These are phyloP conservation scores for Callinectes sapidus DNA, from an alignment of 2,888 invertebrate species.

Conservation along the genomic window DNA sequence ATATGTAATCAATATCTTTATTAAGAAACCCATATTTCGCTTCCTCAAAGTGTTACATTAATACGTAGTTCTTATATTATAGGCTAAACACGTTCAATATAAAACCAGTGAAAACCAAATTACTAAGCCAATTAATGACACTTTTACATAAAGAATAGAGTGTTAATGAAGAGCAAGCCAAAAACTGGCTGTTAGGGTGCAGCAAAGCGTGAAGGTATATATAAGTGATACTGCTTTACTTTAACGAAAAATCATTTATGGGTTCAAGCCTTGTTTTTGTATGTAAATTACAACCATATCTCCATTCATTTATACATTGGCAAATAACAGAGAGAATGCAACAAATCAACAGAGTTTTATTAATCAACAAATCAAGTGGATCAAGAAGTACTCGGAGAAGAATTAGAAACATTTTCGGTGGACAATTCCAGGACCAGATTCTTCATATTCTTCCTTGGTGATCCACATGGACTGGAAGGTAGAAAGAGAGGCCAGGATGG, in stretches of 20 bases:
- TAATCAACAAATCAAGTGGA: neutral
- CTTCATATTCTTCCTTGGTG: conserved; percentile 92
- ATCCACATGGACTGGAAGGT: conserved; percentile 96
- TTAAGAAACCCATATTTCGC: neutral
- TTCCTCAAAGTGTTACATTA: neutral
- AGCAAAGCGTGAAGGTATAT: neutral
- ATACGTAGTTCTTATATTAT: neutral
- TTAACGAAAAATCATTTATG: neutral
- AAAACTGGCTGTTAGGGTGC: neutral
- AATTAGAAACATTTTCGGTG: conserved; percentile 79
- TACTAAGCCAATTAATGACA: neutral
- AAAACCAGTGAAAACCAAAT: neutral
- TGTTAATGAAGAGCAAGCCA: neutral
- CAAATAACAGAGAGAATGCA: conserved; percentile 24
- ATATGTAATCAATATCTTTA: neutral
- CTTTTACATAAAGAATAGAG: neutral
- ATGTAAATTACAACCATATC: neutral
- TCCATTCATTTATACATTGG: neutral
- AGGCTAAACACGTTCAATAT: neutral
- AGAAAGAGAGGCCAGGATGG: conserved; percentile 90
- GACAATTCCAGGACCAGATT: conserved; percentile 82
- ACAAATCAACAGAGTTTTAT: neutral
- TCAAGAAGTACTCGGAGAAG: neutral
- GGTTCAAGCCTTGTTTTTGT: neutral
- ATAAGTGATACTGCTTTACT: neutral